These are phyloP conservation scores for Drosophila nr. perissopoda DNA, from an alignment of 2,888 invertebrate genomes.

Conservation along the genomic window DNA sequence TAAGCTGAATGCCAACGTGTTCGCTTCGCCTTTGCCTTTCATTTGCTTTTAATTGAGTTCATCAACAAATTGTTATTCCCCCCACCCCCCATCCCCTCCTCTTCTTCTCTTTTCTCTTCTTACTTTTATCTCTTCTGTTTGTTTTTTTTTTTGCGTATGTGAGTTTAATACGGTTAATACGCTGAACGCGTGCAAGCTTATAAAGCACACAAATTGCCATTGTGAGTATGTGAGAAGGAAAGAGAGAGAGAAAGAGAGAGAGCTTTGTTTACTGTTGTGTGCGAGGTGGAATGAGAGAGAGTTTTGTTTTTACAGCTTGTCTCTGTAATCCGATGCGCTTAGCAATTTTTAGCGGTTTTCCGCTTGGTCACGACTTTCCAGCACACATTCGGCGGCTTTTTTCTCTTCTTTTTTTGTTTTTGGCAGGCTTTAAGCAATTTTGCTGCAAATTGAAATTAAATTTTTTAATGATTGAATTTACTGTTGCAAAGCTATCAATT, in stretches of 20 bases:
- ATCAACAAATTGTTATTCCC: conserved; percentile 67
- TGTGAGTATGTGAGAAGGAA: conserved; percentile 13
- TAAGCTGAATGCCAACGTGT: neutral
- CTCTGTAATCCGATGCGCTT: conserved; percentile 69
- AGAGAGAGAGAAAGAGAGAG: neutral
- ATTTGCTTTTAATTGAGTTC: conserved; percentile 68
- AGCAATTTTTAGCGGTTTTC: conserved; percentile 55
- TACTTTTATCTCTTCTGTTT: neutral
- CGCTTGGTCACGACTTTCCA: conserved; percentile 43
- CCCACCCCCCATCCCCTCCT: no score
- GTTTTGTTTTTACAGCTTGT: conserved; percentile 26
- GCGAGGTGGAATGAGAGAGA: neutral
- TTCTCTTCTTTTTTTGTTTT: neutral
- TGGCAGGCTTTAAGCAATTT: neutral
- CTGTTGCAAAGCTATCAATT: conserved; percentile 1
- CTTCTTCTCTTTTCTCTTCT: neutral
- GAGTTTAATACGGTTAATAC: conserved; percentile 58
- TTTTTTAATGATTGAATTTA: neutral
- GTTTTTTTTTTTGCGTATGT: neutral
- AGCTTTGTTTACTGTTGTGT: neutral
- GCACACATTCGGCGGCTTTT: neutral
- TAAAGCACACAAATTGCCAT: conserved; percentile 57
- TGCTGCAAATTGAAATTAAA: neutral
- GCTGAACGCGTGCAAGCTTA: conserved; percentile 58
- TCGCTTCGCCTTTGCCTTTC: conserved; percentile 3